phyloP scores from a whole-genome alignment of 2,888 invertebrate species.

The Eupithecia vulgata region DNA sequence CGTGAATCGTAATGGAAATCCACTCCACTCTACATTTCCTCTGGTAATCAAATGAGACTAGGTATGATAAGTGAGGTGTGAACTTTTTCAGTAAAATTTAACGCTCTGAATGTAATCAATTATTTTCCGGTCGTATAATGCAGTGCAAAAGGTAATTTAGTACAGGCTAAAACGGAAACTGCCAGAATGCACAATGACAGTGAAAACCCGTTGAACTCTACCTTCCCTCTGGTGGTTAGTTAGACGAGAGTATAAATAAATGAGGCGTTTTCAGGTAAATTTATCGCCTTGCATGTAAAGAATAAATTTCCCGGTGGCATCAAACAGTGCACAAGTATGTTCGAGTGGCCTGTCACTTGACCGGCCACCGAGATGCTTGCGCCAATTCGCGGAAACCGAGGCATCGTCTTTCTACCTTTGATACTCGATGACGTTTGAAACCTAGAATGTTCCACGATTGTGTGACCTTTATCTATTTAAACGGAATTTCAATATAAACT shows the following conservation, averaged over 20 bases:
- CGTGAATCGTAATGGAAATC: neutral
- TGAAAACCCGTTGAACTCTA: neutral
- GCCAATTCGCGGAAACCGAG: slow-evolving; percentile 61
- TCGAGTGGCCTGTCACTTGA: slow-evolving; percentile 46
- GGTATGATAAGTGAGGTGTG: neutral
- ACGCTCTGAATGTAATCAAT: neutral
- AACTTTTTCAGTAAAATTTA: neutral
- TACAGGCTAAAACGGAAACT: neutral
- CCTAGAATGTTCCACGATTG: slow-evolving; percentile 40
- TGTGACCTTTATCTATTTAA: slow-evolving; percentile 34
- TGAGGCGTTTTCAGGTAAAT: neutral
- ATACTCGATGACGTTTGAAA: slow-evolving; percentile 37
- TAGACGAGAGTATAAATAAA: neutral
- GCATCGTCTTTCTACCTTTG: slow-evolving; percentile 59
- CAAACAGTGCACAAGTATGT: slow-evolving; percentile 18
- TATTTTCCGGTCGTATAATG: neutral
- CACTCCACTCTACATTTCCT: neutral
- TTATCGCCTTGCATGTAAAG: slow-evolving; percentile 20
- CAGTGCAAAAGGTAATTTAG: neutral
- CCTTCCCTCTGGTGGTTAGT: neutral
- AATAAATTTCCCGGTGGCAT: slow-evolving; percentile 19
- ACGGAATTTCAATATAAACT: neutral
- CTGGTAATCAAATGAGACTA: neutral
- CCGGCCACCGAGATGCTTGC: slow-evolving; percentile 49
- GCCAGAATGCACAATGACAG: neutral